Percentiles rank a stretch among this genome's conserved stretches.
Conservation (phyloP, 2,888 invertebrate species). For the Ariolimax columbianus region DNA sequence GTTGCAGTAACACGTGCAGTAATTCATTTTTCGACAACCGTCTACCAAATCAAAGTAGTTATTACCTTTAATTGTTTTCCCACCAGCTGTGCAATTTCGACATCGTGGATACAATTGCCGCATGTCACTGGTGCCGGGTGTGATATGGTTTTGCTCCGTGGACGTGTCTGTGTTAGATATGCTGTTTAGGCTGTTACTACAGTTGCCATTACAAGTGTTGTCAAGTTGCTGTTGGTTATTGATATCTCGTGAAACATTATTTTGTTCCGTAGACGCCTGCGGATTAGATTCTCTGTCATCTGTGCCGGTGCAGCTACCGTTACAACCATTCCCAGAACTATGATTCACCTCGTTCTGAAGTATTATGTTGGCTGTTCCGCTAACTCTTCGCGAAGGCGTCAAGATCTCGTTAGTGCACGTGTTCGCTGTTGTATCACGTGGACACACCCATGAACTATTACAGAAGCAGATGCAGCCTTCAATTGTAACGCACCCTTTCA, state of each 20-base stretch:
- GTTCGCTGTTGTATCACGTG: slow-evolving; percentile 60
- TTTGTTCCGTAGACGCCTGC: not conserved
- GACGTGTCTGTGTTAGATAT: not conserved
- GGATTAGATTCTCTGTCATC: not conserved
- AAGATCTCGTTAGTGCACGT: slow-evolving; percentile 55
- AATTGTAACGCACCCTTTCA: slow-evolving; percentile 65
- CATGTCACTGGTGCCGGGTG: too few species aligned
- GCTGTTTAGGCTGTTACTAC: too few species aligned
- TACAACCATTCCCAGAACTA: not conserved
- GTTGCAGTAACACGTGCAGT: slow-evolving; percentile 68
- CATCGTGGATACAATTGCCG: not conserved
- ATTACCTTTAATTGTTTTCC: slow-evolving; percentile 59
- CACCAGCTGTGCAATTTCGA: slow-evolving; percentile 52
- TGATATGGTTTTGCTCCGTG: not conserved
- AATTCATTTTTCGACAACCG: slow-evolving; percentile 65
- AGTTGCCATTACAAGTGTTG: too few species aligned
- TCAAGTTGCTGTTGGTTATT: too few species aligned
- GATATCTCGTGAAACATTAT: too few species aligned
- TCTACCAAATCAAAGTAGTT: slow-evolving; percentile 63
- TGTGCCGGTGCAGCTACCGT: not conserved
- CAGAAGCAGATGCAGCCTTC: slow-evolving; percentile 67
- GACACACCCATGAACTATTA: slow-evolving; percentile 69
- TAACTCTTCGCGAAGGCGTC: slow-evolving; percentile 27
- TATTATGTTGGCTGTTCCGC: not conserved
- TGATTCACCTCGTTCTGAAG: too few species aligned